phyloP scores from a whole-genome alignment of 2,113 vertebrate genomes.

The Pygathrix nemaeus region DNA sequence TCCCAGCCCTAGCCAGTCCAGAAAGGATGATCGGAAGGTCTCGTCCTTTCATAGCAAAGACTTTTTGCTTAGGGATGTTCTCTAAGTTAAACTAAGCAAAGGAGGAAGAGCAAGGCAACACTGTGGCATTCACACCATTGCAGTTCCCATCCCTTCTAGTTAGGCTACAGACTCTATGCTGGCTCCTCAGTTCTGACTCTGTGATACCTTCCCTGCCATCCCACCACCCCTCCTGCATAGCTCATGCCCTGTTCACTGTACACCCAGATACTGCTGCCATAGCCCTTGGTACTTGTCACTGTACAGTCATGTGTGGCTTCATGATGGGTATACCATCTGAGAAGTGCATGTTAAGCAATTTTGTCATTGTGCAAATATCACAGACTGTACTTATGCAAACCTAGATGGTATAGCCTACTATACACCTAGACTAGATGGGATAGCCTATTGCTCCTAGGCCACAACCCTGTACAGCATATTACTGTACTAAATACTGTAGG shows the following conservation, averaged over 20 bases:
- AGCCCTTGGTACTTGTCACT: neutral
- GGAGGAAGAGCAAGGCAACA: too few species aligned
- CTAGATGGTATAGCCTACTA: neutral
- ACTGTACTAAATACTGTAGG: neutral
- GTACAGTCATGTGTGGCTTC: neutral
- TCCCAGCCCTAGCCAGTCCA: neutral
- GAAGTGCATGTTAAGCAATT: neutral
- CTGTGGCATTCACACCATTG: neutral
- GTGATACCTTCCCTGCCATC: neutral
- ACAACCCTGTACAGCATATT: neutral
- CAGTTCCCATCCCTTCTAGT: neutral
- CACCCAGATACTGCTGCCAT: too few species aligned
- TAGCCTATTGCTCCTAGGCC: neutral
- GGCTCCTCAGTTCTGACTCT: neutral
- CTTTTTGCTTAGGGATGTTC: neutral
- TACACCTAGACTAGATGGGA: neutral
- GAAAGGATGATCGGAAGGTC: neutral
- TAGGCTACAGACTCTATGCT: neutral
- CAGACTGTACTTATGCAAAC: neutral
- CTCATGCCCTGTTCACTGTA: neutral
- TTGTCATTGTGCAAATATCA: neutral
- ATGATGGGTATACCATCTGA: neutral
- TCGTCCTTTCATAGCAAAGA: neutral
- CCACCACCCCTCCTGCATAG: neutral
- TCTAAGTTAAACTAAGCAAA: neutral